Evolutionary conservation across 2,113 vertebrate species (phyloP), one percentile per base, ranked within the genome.

Genomic region (Anolis carolinensis): DNA sequence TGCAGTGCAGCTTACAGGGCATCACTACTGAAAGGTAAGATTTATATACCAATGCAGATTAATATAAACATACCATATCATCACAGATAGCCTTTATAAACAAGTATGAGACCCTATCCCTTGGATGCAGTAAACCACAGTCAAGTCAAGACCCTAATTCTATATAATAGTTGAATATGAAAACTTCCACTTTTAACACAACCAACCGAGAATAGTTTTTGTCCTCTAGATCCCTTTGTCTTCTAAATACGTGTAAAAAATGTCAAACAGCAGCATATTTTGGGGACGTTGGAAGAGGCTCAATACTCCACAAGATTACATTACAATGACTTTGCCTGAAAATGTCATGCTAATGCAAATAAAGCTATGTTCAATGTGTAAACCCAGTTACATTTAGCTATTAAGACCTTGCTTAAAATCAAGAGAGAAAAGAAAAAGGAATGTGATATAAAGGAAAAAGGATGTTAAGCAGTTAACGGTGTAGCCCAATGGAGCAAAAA

Each of bases 401-500:
- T 78, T 34, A 73, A 84, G 62, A 50, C 27, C 65, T 89, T 87
- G 70, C 81, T 36, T 27, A 70, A 85, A 89, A 50, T 72, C 81
- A 89, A 34, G 82, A 86, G 76, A 86, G 16, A 80, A 87, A 92
- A 87, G 88, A 70, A 94, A 73, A 94, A 93, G 89, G 93, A 73
- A 94, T 93, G 89, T 93, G 92, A 91, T 72, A 93, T 23, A 72
- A 91, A 91, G 71, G n/a, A 85, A 70, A 55, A 44, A 91, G 83
- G 88, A 90, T 89, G 83, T 79, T 75, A 92, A 92, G 86, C 88
- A 93, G 84, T 85, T 85, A 91, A 87, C 32, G 91, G 89, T 85
- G 90, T 81, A 93, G 88, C 90, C 86, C 78, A 82, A 95, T 84
- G 91, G 71, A 92, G 81, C 82, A 91, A 79, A 92, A 91, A 86